phyloP scores from a whole-genome alignment of 1,140 invertebrate genomes.

The Camponotus floridanus region DNA sequence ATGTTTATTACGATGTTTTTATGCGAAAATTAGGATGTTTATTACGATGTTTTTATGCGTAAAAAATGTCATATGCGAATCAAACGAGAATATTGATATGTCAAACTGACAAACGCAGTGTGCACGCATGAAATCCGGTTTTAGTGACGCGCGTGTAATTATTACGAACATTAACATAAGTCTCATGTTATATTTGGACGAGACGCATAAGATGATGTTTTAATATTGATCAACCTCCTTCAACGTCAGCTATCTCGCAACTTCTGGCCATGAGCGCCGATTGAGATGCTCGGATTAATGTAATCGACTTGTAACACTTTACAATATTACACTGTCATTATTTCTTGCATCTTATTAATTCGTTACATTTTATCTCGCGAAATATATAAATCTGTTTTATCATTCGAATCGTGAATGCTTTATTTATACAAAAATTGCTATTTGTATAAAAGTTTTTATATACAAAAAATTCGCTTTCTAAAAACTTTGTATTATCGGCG shows the following conservation, averaged over 20 bases:
- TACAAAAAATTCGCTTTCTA: too few relatives aligned
- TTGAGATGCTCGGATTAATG: conserved; percentile 46
- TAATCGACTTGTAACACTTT: conserved; percentile 5
- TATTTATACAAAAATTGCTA: neutral
- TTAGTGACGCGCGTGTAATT: conserved; percentile 14
- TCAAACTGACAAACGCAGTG: neutral
- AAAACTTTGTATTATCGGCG: neutral
- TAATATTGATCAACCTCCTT: conserved; percentile 54
- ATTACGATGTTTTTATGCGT: conserved; percentile 21
- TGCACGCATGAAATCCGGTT: conserved; percentile 40
- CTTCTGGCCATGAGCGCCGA: neutral
- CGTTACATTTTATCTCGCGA: neutral
- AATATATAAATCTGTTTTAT: neutral
- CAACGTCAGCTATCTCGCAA: conserved; percentile 5
- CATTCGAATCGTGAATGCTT: neutral
- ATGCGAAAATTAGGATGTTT: conserved; percentile 22
- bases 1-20: conserved; percentile 37
- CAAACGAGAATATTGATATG: conserved; percentile 12
- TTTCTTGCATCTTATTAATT: conserved; percentile 29
- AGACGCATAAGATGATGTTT: conserved; percentile 44
- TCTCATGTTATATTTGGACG: conserved; percentile 23
- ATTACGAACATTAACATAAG: conserved; percentile 50
- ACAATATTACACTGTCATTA: conserved; percentile 42
- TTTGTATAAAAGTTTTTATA: too few relatives aligned
- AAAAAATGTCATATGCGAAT: conserved; percentile 6